Evolutionary conservation across 1,140 invertebrate species (phyloP).

Genomic region (Pseudomyrmex dendroicus): DNA sequence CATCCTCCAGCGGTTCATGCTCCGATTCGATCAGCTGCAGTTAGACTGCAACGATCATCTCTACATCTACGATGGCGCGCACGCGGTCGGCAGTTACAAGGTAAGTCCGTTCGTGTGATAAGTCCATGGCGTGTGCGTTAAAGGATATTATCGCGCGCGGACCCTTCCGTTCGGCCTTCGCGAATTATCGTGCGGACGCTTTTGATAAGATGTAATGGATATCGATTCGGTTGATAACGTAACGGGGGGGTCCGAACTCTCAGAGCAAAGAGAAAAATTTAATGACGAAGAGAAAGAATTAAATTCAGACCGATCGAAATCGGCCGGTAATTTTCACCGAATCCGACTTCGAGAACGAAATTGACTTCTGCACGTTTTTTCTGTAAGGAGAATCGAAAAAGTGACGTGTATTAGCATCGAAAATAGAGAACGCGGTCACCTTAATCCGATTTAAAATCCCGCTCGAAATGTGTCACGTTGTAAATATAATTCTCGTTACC

Average conservation of each 20-base stretch:
- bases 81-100: constrained; percentile 94
- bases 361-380: background rate
- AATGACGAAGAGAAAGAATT: background rate
- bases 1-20: constrained; percentile 96
- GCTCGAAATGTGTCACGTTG: too few relatives aligned
- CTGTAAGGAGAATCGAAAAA: background rate
- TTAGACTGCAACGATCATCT: constrained; percentile 97
- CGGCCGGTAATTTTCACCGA: background rate
- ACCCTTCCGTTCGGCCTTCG: background rate
- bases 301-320: background rate
- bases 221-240: constrained; percentile 16
- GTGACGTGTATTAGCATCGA: background rate
- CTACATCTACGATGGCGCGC: constrained; percentile 96
- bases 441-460: constrained; percentile 18
- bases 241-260: background rate
- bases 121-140: background rate
- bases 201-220: constrained; percentile 46
- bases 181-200: constrained; percentile 4
- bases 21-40: constrained; percentile 92
- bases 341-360: background rate
- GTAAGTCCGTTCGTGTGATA: constrained; percentile 84
- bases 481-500: too few relatives aligned
- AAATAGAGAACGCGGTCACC: background rate
- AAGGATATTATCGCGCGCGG: constrained; percentile 8
- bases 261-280: constrained; percentile 1